Base-by-base conservation (phyloP, 2,888 invertebrate species). In the Polydrusus pterygomalis region DNA sequence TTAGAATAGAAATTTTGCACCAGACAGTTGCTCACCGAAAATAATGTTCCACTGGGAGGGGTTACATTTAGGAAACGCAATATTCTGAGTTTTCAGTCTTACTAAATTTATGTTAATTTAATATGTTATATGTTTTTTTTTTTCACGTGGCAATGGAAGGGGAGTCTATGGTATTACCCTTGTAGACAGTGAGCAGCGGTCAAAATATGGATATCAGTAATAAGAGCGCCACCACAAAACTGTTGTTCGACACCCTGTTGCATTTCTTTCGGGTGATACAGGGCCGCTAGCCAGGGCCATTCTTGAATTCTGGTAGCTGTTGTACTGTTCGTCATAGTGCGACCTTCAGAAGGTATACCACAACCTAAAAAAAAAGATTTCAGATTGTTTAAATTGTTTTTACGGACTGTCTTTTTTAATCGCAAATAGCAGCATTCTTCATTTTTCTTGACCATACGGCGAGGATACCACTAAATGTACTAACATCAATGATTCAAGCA, bases 281-380 rank as follows among this genome's bases (percentile, higher is more conserved):
- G 86, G 1, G 94, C 95, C 0, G 92, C 95, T 91, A 96, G 93
- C 96, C 96, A 93, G 7, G 96, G 96, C 93, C 95, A 96, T 83
- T 94, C 94, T 60, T 87, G 87, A 1, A 89, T 85, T 65, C 79
- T 81, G 7, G 83, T 77, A 70, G 74, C 60, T 45, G 82, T 80
- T 7, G 78, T 78, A 8, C 75, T 45, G 17, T 43, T 25, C 1
- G 63, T 47, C 7, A 25, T 56, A 20, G 80, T 73, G n/a, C 80
- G 80, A 13, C 81, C 79, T 72, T 83, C 81, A 9, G 79, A 78
- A 8, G 84, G 79, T 43, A 86, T 80, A 64, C 86, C 87, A 78
- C 87, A 87, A 58, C 87, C 87, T 87, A 56, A 58, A 79, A 80
- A 51, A 65, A 56, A 34, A 5, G 1, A 25, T 25, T 25, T 25